A percentile compares a stretch with the other conserved stretches of the same genome.
Conservation (phyloP, 2,888 invertebrate species). For the Sminthurides aquaticus region DNA sequence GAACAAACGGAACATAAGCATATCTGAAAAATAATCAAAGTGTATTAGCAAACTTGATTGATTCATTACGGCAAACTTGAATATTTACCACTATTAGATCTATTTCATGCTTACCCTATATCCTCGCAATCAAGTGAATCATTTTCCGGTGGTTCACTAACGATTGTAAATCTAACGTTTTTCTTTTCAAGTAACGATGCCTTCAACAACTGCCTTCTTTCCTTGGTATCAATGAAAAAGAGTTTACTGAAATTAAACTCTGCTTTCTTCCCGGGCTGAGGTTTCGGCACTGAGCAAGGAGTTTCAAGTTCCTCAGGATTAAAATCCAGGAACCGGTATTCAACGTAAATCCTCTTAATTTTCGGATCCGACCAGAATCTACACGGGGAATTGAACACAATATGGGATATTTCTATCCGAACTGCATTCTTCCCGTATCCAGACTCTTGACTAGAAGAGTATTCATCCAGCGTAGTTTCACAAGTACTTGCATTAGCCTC, state of each 20-base stretch:
- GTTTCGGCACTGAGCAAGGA: slow-evolving; percentile 49
- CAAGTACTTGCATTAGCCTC: neutral
- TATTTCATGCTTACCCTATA: slow-evolving; percentile 16
- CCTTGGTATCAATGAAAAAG: slow-evolving; percentile 22
- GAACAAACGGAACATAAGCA: slow-evolving; percentile 15
- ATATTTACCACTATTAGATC: too few species aligned
- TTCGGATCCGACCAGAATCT: slow-evolving; percentile 39
- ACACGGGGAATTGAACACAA: slow-evolving; percentile 13
- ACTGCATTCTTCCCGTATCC: slow-evolving; percentile 6
- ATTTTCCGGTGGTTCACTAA: slow-evolving; percentile 23
- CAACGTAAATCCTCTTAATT: slow-evolving; percentile 48
- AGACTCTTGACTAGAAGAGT: slow-evolving; percentile 16
- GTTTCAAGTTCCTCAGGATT: slow-evolving; percentile 48
- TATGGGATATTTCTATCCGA: slow-evolving; percentile 20
- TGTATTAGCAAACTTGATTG: neutral
- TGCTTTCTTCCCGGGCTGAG: slow-evolving; percentile 46
- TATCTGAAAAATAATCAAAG: slow-evolving; percentile 16
- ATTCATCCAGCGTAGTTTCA: neutral
- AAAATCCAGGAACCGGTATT: slow-evolving; percentile 48
- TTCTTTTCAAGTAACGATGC: slow-evolving; percentile 11
- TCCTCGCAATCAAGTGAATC: slow-evolving; percentile 25
- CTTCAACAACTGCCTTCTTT: slow-evolving; percentile 9
- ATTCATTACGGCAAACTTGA: neutral
- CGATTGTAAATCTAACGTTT: slow-evolving; percentile 16
- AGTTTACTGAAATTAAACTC: slow-evolving; percentile 49